These are phyloP conservation scores for Pocillopora verrucosa DNA, from an alignment of 64 coral and sea anemone species.

Conservation along the genomic window DNA sequence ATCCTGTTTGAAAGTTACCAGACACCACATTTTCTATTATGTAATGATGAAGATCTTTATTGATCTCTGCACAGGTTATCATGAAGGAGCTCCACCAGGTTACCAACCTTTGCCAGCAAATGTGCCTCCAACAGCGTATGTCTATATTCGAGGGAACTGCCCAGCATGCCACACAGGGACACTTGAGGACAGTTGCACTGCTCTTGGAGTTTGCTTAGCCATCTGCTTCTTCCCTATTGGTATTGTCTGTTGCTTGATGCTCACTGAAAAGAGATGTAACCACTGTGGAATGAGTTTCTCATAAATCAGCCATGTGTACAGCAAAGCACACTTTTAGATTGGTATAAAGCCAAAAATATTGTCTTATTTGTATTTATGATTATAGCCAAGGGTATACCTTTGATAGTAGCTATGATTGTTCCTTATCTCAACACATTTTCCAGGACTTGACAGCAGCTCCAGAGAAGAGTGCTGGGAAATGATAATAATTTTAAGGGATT, in stretches of 20 bases:
- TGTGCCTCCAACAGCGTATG: slow-evolving; percentile 23
- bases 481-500: too few relatives aligned
- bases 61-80: slow-evolving; percentile 48
- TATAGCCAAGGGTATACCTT: too few relatives aligned
- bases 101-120: slow-evolving; percentile 59
- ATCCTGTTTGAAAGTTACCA: too few relatives aligned
- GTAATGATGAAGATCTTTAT: not conserved
- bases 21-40: not conserved
- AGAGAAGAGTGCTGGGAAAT: too few relatives aligned
- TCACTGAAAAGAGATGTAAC: slow-evolving; percentile 80
- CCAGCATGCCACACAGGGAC: slow-evolving; percentile 69
- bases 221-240: slow-evolving; percentile 84
- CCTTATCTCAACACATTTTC: too few relatives aligned
- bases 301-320: not conserved
- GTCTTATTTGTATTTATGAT: not conserved
- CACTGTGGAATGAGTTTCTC: slow-evolving; percentile 80
- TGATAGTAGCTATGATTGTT: too few relatives aligned
- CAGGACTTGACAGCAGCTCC: too few relatives aligned
- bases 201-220: slow-evolving; percentile 67
- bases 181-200: slow-evolving; percentile 55
- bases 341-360: too few relatives aligned
- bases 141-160: slow-evolving; percentile 71
- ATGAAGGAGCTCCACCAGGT: slow-evolving; percentile 55
- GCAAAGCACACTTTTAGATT: not conserved
- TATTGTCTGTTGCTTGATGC: slow-evolving; percentile 69